Evolutionary conservation across 2,113 vertebrate genomes (phyloP), one percentile per base, ranked within the genome.

Genomic region (Sturnira hondurensis): DNA sequence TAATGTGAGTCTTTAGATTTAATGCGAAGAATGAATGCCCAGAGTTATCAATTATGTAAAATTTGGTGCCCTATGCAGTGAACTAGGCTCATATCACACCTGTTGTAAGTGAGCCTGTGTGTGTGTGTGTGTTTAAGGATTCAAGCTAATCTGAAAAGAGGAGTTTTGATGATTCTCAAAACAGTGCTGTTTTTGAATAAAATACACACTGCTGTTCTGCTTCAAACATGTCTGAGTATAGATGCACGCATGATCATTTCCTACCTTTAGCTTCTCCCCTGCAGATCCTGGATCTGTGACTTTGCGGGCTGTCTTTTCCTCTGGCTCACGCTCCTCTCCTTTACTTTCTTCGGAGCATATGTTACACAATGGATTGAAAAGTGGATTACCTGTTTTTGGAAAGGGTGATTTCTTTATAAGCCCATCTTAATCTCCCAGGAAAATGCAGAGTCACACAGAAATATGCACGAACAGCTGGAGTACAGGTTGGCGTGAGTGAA

Each of bases 381-480:
- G 38, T 38, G 85, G 90, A 82, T 41, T 43, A 76, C 77, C 76
- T 97, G 1, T 88, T 94, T 94, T 93, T 95, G 83, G 78, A 93
- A 92, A 94, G 68, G 84, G n/a, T 92, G 74, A 67, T 80, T 93
- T 93, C 76, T 93, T 93, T 96, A 70, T 81, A 82, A 96, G 89
- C 24, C 82, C 36, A 61, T 92, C 65, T 88, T 91, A 95, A 92
- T 93, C 87, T 93, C 84, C 89, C 70, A 54, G 90, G 84, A 95
- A 93, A 95, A 94, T 96, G 70, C 71, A 94, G 52, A 94, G 81
- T 95, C 90, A 89, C 87, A 95, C 24, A 95, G 61, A 97, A 96
- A 94, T 95, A 89, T 68, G 45, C 33, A 41, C 52, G 61, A 96
- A 94, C 86, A 97, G 89, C 93, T 97, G 96, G 67, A 91, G 77